Percentiles rank a stretch among this genome's conserved stretches.
These are phyloP conservation scores for Glyptemys insculpta DNA, from an alignment of 2,797 vertebrate species.

Conservation along the genomic window DNA sequence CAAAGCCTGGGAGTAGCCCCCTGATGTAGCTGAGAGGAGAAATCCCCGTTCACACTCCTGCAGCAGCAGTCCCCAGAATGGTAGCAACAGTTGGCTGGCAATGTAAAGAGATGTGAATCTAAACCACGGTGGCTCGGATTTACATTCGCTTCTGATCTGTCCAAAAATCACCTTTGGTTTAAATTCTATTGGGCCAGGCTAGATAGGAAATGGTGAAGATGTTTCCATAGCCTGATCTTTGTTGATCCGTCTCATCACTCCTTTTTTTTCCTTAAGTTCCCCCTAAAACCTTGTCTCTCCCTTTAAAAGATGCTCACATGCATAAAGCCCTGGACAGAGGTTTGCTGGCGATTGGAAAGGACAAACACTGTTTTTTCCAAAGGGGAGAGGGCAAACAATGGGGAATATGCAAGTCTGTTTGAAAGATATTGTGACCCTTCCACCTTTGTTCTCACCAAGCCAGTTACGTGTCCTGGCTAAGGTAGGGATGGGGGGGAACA, in stretches of 20 bases:
- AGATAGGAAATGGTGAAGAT: background rate
- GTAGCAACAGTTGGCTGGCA: conserved; percentile 84
- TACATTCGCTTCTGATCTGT: conserved; percentile 16
- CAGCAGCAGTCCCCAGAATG: conserved; percentile 22
- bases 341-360: conserved; percentile 30
- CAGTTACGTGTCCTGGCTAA: conserved; percentile 63
- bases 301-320: conserved; percentile 30
- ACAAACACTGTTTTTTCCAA: conserved; percentile 6
- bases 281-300: conserved; percentile 59
- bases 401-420: conserved; percentile 48
- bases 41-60: background rate
- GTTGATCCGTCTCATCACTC: background rate
- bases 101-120: conserved; percentile 43
- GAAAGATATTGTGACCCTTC: conserved; percentile 59
- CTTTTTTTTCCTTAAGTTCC: conserved; percentile 49
- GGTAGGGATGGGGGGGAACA: conserved; percentile 35
- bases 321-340: conserved; percentile 17
- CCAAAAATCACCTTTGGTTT: background rate
- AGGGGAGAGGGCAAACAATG: conserved; percentile 50
- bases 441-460: conserved; percentile 62
- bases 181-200: background rate
- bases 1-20: background rate
- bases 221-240: background rate
- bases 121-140: conserved; percentile 35
- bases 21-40: background rate